phyloP scores from a whole-genome alignment of 2,888 invertebrate species.

The Hymenopus coronatus region DNA sequence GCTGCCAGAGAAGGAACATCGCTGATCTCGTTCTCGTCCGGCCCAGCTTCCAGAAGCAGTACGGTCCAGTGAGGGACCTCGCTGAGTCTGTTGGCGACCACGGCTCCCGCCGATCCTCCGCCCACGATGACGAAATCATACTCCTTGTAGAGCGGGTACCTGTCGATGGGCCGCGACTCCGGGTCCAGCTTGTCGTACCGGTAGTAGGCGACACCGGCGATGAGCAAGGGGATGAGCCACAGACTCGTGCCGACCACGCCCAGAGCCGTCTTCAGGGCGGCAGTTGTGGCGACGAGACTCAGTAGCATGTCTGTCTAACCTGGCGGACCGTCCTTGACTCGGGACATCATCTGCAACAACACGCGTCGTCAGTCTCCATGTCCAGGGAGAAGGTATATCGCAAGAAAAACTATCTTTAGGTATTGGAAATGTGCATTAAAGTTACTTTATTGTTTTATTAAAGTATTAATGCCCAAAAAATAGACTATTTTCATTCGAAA shows the following conservation, averaged over 20 bases:
- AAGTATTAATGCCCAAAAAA: too few species aligned
- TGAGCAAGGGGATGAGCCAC: conserved; percentile 79
- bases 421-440: too few species aligned
- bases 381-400: too few species aligned
- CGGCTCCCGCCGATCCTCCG: conserved; percentile 87
- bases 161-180: conserved; percentile 71
- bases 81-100: conserved; percentile 76
- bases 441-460: too few species aligned
- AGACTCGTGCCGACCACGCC: conserved; percentile 52
- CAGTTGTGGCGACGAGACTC: conserved; percentile 34
- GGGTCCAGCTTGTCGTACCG: conserved; percentile 79
- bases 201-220: conserved; percentile 78
- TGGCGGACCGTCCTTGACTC: background rate
- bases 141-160: conserved; percentile 63
- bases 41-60: conserved; percentile 78
- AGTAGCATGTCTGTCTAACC: conserved; percentile 27
- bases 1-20: conserved; percentile 85
- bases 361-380: too few species aligned
- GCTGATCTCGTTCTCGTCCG: conserved; percentile 83
- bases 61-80: conserved; percentile 73
- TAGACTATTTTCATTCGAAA: too few species aligned
- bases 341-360: background rate
- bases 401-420: too few species aligned
- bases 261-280: conserved; percentile 34
- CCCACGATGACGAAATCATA: conserved; percentile 85